phyloP scores from a whole-genome alignment of 2,888 invertebrate species.

The Meta bourneti region DNA sequence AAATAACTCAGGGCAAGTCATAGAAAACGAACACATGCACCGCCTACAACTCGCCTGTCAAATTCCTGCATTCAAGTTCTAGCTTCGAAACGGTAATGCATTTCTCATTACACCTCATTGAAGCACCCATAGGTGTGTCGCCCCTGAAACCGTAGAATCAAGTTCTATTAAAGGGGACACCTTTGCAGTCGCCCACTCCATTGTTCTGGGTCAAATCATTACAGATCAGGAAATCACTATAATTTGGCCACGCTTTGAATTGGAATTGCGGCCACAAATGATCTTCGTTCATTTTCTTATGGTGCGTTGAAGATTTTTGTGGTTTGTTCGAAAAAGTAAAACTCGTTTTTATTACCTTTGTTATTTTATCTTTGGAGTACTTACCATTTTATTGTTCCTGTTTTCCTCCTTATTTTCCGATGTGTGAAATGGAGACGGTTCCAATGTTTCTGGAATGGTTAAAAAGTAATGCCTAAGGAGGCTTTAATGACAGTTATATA shows the following conservation, averaged over 20 bases:
- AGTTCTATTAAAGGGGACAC: slow-evolving; percentile 51
- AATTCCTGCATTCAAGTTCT: too few species aligned
- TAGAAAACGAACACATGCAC: too few species aligned
- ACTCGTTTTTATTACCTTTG: neutral
- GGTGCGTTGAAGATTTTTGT: slow-evolving; percentile 6
- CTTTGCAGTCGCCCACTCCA: slow-evolving; percentile 27
- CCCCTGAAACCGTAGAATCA: slow-evolving; percentile 25
- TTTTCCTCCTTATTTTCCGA: neutral
- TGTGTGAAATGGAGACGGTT: neutral
- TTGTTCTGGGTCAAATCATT: slow-evolving; percentile 67
- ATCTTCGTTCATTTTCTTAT: neutral
- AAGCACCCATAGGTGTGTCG: neutral
- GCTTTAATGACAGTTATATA: neutral
- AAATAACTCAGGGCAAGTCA: too few species aligned
- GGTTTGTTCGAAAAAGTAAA: slow-evolving; percentile 10
- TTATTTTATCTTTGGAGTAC: neutral
- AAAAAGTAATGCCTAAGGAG: neutral
- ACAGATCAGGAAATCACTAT: slow-evolving; percentile 51
- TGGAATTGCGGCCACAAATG: slow-evolving; percentile 57
- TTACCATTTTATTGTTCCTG: neutral
- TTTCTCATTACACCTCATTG: neutral
- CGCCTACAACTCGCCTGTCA: too few species aligned
- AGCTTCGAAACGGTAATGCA: neutral
- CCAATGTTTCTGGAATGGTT: neutral
- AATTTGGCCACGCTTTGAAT: slow-evolving; percentile 40